Percentiles rank a stretch among this genome's conserved stretches.
Conservation (phyloP, 2,888 invertebrate genomes). For the Diarsia mendica region DNA sequence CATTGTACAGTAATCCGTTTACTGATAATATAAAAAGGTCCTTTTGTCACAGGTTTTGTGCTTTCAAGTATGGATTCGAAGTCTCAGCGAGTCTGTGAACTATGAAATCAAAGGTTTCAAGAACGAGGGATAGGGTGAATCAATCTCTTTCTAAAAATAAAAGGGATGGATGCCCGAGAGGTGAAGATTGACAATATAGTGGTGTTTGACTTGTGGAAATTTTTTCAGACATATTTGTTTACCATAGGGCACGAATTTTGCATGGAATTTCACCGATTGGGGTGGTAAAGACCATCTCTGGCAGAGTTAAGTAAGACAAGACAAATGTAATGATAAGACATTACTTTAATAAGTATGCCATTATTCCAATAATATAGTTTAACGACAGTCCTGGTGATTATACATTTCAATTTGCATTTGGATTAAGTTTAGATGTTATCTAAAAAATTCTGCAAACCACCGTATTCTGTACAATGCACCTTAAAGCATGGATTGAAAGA, state of each 20-base stretch:
- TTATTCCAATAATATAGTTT: too few species aligned
- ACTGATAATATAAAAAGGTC: slow-evolving; percentile 40
- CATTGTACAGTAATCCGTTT: slow-evolving; percentile 66
- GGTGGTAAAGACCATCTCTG: too few species aligned
- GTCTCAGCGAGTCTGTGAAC: slow-evolving; percentile 36
- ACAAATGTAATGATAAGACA: too few species aligned
- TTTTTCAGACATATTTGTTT: slow-evolving; percentile 8
- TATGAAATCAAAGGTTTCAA: slow-evolving; percentile 55
- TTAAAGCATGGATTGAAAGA: neutral
- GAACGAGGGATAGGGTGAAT: neutral
- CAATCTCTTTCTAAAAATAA: slow-evolving; percentile 31
- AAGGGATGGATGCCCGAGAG: neutral
- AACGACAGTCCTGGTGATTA: neutral
- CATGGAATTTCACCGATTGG: neutral
- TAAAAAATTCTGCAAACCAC: neutral
- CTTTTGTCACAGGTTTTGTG: slow-evolving; percentile 37
- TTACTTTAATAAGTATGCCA: too few species aligned
- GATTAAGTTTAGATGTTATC: neutral
- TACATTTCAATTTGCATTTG: neutral
- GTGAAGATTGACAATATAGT: neutral
- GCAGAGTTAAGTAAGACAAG: too few species aligned
- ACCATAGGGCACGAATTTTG: neutral
- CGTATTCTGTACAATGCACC: too few species aligned
- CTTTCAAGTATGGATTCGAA: slow-evolving; percentile 32
- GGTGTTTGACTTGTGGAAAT: neutral